A percentile compares a stretch with the other conserved stretches of the same genome.
Evolutionary conservation across 2,888 invertebrate genomes (phyloP).

Genomic region (Philopedon plagiatum): DNA sequence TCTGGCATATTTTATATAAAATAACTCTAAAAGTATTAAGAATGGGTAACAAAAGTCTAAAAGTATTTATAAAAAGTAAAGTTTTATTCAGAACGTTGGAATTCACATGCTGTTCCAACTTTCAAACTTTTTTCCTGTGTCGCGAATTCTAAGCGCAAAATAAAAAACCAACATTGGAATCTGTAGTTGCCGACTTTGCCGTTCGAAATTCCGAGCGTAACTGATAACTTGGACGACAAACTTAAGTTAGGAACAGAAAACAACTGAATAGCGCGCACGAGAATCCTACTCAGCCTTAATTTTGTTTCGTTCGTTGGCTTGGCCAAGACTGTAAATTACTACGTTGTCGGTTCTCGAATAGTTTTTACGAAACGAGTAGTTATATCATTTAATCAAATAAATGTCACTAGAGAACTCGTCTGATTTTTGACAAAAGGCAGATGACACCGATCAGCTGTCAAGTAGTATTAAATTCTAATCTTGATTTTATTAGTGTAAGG

Average conservation of each 20-base stretch:
- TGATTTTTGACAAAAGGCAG: no score
- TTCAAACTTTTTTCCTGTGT: slow-evolving; percentile 19
- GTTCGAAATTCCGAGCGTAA: slow-evolving; percentile 41
- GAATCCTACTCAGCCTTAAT: slow-evolving; percentile 43
- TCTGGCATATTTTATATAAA: background rate
- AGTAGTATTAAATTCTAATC: no score
- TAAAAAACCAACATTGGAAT: slow-evolving; percentile 16
- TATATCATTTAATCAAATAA: no score
- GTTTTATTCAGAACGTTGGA: background rate
- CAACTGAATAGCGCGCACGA: slow-evolving; percentile 45
- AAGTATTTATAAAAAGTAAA: background rate
- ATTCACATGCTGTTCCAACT: slow-evolving; percentile 9
- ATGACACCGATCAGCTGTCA: no score
- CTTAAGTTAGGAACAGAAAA: slow-evolving; percentile 39
- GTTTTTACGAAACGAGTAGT: background rate
- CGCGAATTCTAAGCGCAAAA: slow-evolving; percentile 30
- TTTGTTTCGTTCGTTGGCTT: slow-evolving; percentile 47
- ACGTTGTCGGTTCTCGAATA: slow-evolving; percentile 34
- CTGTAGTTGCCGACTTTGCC: background rate
- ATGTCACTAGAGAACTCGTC: no score
- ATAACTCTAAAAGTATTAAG: background rate
- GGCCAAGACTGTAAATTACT: slow-evolving; percentile 29
- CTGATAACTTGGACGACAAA: slow-evolving; percentile 37
- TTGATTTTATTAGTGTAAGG: no score
- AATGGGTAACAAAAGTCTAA: background rate